Base-by-base conservation (phyloP, 2,888 invertebrate genomes). In the Aromia moschata region DNA sequence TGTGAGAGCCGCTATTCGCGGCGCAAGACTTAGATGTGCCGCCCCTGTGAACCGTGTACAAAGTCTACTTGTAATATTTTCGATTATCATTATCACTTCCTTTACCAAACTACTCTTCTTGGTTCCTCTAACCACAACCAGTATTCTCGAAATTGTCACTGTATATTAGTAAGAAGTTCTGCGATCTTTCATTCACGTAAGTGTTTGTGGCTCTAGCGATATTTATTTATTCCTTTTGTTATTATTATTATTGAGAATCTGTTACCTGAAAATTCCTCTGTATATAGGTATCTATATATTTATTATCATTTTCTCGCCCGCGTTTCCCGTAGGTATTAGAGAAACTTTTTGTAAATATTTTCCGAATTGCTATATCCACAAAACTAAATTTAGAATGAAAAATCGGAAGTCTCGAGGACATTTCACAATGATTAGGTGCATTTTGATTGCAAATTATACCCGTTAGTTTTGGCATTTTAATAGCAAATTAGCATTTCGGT, bases 1-100 rank as follows among this genome's bases (percentile, higher is more conserved):
- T 89, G 88, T 89, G 85, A 85, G 85, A 81, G 74, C 80, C 81
- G 79, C 78, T 81, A 25, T 81, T 81, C 59, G 79, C 78, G 80
- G 80, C 79, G 41, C 78, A 75, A 59, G 79, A 79, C 70, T 70
- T 80, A 62, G 79, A 80, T 64, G 79, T 79, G 78, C 78, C 79
- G 77, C 79, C 76, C 17, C 65, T 74, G 74, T 76, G 72, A 75
- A 75, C 68, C 64, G 71, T 73, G 71, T 70, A 71, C 52, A 70
- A 47, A 58, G 30, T 41, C 14, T 45, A 20, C 31, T 43, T 47
- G 38, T 47, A 47, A 49, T 14, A 37, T 49, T 44, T 44, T n/a
- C 47, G 46, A 33, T 43, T 37, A 49, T n/a, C 57, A 54, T 44
- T 49, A n/a, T 58, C 45, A 49, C 57, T 56, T 43, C n/a, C 30